Evolutionary conservation across 2,113 vertebrate genomes (phyloP).

Genomic region (Lasiurus cinereus): DNA sequence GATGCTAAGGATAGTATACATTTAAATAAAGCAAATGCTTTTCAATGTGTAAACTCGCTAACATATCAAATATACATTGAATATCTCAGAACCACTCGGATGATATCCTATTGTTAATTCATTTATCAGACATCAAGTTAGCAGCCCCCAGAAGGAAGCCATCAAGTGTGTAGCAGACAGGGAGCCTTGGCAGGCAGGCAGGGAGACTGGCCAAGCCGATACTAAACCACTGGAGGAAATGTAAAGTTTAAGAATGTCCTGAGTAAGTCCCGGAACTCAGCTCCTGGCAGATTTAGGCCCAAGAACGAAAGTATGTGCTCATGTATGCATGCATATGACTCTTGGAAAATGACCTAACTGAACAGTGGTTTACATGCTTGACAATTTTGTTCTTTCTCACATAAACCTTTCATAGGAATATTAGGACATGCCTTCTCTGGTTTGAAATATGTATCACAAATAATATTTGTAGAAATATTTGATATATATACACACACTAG

Average conservation of each 20-base stretch:
- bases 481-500: not conserved
- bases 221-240: slow-evolving; percentile 62
- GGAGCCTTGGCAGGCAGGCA: slow-evolving; percentile 57
- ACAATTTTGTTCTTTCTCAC: not conserved
- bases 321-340: not conserved
- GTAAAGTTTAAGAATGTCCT: slow-evolving; percentile 48
- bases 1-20: not conserved
- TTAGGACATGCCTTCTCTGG: not conserved
- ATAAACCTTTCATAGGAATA: not conserved
- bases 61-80: slow-evolving; percentile 62
- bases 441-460: not conserved
- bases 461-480: not conserved
- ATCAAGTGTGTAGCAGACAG: not conserved
- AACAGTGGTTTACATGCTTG: not conserved
- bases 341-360: slow-evolving; percentile 47
- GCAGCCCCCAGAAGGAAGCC: slow-evolving; percentile 47
- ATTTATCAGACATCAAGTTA: slow-evolving; percentile 59
- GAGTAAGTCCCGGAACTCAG: not conserved
- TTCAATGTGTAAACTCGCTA: not conserved
- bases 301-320: slow-evolving; percentile 40
- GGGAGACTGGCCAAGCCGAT: not conserved
- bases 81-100: slow-evolving; percentile 40
- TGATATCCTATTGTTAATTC: slow-evolving; percentile 56
- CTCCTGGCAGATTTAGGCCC: not conserved
- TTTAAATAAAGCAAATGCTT: slow-evolving; percentile 63